Evolutionary conservation across 2,113 vertebrate species (phyloP), one percentile per base, ranked within the genome.

Genomic region (Tragelaphus imberbis): DNA sequence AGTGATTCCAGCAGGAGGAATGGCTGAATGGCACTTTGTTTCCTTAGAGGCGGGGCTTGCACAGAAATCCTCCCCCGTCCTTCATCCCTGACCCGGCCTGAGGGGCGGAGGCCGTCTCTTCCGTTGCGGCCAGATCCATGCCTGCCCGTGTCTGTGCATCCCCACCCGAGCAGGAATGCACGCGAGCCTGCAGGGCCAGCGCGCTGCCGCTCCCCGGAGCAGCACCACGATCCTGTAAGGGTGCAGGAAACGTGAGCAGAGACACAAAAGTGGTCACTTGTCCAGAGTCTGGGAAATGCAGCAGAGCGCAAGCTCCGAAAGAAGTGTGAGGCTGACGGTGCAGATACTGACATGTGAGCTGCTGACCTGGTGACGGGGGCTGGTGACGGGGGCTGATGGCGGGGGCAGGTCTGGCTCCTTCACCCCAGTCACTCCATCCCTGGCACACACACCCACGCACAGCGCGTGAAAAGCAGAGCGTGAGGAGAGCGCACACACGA

Each of bases 1-100:
- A 75, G 86, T 61, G 15, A 65, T 40, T 88, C 27, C 47, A 92
- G 75, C 19, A 81, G 63, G n/a, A 63, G 77, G 58, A 36, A 87
- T 7, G 81, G 55, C n/a, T 36, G 77, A 15, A 75, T 19, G 55
- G n/a, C 30, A 6, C 19, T 63, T 51, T 65, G 36, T 71, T 82
- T n/a, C 53, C 33, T n/a, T 90, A 75, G 68, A 89, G 94, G 86
- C 63, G 23, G 84, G 86, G 36, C 53, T 65, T 77, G 28, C 13
- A 28, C n/a, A 30, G 8, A 68, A 10, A 47, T 14, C 82, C 53
- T 40, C 59, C 10, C 1, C 5, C n/a, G 63, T n/a, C 14, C 27
- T 36, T 81, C n/a, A 6, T 25, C n/a, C 27, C 71, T 65, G 63
- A 84, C 16, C 44, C 10, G 15, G 36, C 28, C 75, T 68, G 23